These are phyloP conservation scores for Parus major DNA, from an alignment of 2,113 vertebrate genomes.

Conservation along the genomic window DNA sequence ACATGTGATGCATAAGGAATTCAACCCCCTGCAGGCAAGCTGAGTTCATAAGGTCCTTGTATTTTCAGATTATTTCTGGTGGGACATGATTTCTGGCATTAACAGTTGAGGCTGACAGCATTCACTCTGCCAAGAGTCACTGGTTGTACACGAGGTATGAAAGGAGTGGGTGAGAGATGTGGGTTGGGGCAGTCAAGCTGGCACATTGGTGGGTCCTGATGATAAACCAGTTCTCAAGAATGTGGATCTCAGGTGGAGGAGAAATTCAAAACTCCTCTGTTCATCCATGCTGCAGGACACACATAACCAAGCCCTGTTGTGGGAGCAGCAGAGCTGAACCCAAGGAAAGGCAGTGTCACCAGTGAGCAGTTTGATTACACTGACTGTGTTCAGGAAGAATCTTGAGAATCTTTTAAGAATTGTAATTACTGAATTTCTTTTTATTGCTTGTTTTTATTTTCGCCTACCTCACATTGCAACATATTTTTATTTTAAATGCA, in stretches of 20 bases:
- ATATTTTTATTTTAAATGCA: background rate
- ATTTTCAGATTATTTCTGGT: background rate
- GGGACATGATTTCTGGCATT: background rate
- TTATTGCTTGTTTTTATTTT: background rate
- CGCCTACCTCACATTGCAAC: background rate
- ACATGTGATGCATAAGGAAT: background rate
- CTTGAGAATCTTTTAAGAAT: background rate
- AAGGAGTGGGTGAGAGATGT: background rate
- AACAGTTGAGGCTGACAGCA: background rate
- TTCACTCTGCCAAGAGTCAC: background rate
- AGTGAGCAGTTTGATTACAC: background rate
- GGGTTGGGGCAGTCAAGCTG: background rate
- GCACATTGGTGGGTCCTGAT: background rate
- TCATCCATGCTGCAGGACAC: background rate
- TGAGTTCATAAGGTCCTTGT: background rate
- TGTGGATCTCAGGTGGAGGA: background rate
- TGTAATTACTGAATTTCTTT: background rate
- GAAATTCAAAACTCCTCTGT: background rate
- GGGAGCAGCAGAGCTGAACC: background rate
- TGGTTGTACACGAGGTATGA: rapidly evolving
- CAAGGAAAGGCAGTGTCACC: background rate
- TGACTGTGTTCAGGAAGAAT: background rate
- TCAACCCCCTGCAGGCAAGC: background rate
- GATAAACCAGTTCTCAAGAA: background rate
- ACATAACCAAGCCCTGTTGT: background rate